These are phyloP conservation scores for Xiphophorus couchianus DNA, from an alignment of 2,113 vertebrate genomes.

Conservation along the genomic window DNA sequence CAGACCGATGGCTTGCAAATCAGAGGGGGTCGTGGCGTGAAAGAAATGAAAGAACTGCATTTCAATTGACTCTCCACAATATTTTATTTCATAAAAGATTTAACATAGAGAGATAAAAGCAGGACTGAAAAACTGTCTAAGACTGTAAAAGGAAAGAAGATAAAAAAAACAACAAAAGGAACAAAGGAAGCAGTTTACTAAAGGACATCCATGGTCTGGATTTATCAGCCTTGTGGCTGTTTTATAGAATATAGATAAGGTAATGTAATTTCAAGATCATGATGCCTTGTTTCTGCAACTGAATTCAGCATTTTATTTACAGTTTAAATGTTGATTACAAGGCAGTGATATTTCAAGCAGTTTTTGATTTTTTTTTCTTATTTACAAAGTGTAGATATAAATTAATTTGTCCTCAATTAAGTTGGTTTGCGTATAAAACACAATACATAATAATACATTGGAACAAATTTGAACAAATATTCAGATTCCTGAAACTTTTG, in stretches of 20 bases:
- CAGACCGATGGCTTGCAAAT: slow-evolving; percentile 20
- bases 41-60: slow-evolving; percentile 20
- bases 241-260: slow-evolving; percentile 31
- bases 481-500: background rate
- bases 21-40: background rate
- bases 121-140: background rate
- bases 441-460: background rate
- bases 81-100: background rate
- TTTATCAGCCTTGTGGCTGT: slow-evolving; percentile 14
- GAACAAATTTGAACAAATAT: background rate
- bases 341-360: background rate
- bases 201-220: background rate
- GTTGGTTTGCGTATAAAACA: background rate
- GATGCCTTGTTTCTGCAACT: slow-evolving; percentile 21
- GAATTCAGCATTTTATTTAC: slow-evolving; percentile 19
- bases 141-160: slow-evolving; percentile 21
- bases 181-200: background rate
- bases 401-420: background rate
- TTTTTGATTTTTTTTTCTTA: background rate
- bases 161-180: no score
- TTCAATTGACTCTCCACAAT: slow-evolving; percentile 13
- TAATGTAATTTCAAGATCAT: slow-evolving; percentile 12
- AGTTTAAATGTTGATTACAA: slow-evolving; percentile 8
- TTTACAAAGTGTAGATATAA: background rate
- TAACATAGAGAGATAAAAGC: slow-evolving; percentile 1